A percentile compares a stretch with the other conserved stretches of the same genome.
phyloP scores from a whole-genome alignment of 2,113 vertebrate species.

The Picathartes gymnocephalus region DNA sequence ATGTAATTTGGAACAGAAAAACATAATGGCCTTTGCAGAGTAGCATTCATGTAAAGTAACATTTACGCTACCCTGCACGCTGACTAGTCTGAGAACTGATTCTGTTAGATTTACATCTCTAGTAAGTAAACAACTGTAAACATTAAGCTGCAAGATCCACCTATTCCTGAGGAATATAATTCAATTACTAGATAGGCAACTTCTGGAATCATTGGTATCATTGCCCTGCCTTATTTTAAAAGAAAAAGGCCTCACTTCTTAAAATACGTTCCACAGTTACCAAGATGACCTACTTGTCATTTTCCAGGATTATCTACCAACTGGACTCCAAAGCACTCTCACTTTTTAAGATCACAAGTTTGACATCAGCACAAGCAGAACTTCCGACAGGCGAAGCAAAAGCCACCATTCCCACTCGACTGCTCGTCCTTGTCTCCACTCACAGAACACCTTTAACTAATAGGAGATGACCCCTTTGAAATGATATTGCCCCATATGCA shows the following conservation, averaged over 20 bases:
- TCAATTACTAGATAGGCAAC: background rate
- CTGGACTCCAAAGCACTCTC: background rate
- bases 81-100: background rate
- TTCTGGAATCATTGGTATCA: background rate
- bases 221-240: background rate
- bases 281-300: background rate
- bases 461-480: background rate
- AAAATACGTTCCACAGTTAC: background rate
- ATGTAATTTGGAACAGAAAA: background rate
- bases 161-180: background rate
- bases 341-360: background rate
- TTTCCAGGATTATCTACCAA: background rate
- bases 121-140: background rate
- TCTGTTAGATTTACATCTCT: background rate
- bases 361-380: accelerated
- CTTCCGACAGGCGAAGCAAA: background rate
- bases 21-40: background rate
- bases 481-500: background rate
- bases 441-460: background rate
- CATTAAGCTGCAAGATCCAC: background rate
- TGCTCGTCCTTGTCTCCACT: background rate
- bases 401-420: background rate
- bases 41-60: background rate
- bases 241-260: background rate
- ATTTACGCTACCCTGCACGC: background rate